phyloP scores from a whole-genome alignment of 2,888 invertebrate genomes.

The Lobophora halterata region DNA sequence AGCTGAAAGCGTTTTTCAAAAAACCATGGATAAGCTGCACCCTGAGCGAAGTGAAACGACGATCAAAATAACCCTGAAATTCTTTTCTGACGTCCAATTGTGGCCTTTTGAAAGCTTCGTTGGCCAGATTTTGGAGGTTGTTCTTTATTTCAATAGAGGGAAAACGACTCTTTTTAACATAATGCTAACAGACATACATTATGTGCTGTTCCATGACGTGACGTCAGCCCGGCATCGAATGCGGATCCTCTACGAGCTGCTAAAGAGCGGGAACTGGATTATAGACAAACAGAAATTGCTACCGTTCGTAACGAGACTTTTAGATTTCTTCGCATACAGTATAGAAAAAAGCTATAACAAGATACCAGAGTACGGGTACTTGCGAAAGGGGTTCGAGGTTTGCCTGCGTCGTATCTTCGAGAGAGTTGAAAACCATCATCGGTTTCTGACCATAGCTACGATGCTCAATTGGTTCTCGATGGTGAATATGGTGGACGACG shows the following conservation, averaged over 20 bases:
- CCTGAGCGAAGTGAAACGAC: constrained; percentile 51
- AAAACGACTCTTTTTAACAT: constrained; percentile 49
- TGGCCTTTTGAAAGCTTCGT: constrained; percentile 60
- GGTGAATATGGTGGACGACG: constrained; percentile 58
- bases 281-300: constrained; percentile 58
- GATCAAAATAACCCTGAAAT: constrained; percentile 51
- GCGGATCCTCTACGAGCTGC: constrained; percentile 70
- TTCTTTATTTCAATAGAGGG: constrained; percentile 49
- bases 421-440: constrained; percentile 66
- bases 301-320: constrained; percentile 61
- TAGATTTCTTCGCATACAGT: constrained; percentile 71
- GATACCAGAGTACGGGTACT: constrained; percentile 44
- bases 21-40: constrained; percentile 46
- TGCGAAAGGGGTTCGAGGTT: constrained; percentile 77
- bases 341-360: constrained; percentile 41
- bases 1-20: constrained; percentile 51
- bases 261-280: constrained; percentile 70
- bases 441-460: constrained; percentile 68
- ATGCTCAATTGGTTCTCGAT: constrained; percentile 77
- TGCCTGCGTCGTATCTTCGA: constrained; percentile 76
- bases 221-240: constrained; percentile 65
- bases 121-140: constrained; percentile 51
- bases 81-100: constrained; percentile 45
- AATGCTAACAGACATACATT: constrained; percentile 58
- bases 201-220: constrained; percentile 46